Percentiles rank a stretch among this genome's conserved stretches.
Evolutionary conservation across 2,797 vertebrate species (phyloP).

Genomic region (Silurus aristotelis): DNA sequence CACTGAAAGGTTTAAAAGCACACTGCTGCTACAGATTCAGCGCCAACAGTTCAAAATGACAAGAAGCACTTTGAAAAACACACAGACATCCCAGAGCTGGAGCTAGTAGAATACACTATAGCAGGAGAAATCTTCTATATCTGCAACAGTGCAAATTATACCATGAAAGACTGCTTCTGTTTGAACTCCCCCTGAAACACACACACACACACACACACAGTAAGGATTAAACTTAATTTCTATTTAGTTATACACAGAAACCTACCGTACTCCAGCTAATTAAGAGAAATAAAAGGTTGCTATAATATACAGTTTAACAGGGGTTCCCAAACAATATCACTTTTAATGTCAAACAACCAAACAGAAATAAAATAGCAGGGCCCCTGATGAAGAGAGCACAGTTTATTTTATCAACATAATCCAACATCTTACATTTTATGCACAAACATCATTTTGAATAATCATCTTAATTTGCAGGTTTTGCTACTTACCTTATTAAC

Average conservation of each 20-base stretch:
- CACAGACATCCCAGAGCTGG: conserved; percentile 10
- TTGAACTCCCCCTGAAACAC: conserved; percentile 83
- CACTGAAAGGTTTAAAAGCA: neutral
- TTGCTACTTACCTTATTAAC: neutral
- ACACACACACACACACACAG: neutral
- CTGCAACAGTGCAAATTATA: conserved; percentile 70
- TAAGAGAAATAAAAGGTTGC: neutral
- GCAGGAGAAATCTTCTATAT: conserved; percentile 1
- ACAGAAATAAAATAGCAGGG: neutral
- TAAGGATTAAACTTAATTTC: neutral
- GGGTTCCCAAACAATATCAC: neutral
- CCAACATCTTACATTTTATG: neutral
- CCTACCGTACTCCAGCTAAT: neutral
- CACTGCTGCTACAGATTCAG: neutral
- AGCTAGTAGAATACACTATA: neutral
- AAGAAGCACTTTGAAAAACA: conserved; percentile 2
- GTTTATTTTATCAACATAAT: neutral
- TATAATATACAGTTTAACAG: neutral
- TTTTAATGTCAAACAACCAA: neutral
- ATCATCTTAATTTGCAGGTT: neutral
- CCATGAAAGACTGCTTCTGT: conserved; percentile 93
- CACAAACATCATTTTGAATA: neutral
- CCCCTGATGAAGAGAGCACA: neutral
- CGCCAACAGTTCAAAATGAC: neutral
- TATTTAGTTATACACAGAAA: neutral